Base-by-base conservation (phyloP, 2,113 vertebrate species). In the Thamnophis sirtalis region DNA sequence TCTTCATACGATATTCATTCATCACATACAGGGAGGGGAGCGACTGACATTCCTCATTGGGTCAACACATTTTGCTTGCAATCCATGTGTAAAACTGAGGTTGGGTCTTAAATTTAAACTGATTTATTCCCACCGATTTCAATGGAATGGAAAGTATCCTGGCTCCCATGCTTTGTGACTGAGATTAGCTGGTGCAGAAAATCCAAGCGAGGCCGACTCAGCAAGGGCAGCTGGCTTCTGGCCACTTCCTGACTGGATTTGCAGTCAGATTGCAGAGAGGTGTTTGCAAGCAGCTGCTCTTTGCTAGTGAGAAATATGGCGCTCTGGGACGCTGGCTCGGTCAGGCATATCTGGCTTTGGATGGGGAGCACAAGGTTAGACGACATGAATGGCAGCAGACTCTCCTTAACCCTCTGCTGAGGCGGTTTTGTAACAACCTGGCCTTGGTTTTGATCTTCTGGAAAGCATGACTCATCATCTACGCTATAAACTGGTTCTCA, bases 221-320 rank as follows among this genome's bases (percentile, higher is more conserved):
- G 51, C 53, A 73, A 84, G 68, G 88, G 28, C n/a, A 53, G 87
- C n/a, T 86, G 88, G 88, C 88, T 89, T 86, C 48, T 17, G 33
- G 91, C 88, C 88, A 86, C 22, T 43, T 50, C 55, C 56, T 9
- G 85, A n/a, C 33, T 58, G 80, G 91, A 92, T 92, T 89, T 92
- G 91, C 88, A 86, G 88, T 63, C 55, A 11, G 88, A 53, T 19
- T 38, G 73, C 73, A 89, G 73, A 89, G n/a, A 63, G 38, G 55
- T 92, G 87, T 89, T 92, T 89, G 80, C 55, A 89, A 92, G 91
- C 91, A 92, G 88, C 91, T 92, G 91, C 54, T 92, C 49, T 92
- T 92, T 85, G 91, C 55, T 21, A 92, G 91, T 53, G 91, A 92
- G 88, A 92, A 92, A 92, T 92, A 92, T 86, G 80, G 55, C 91